These are phyloP conservation scores for Parasteatoda lunata DNA, from an alignment of 2,888 invertebrate species.

Conservation along the genomic window DNA sequence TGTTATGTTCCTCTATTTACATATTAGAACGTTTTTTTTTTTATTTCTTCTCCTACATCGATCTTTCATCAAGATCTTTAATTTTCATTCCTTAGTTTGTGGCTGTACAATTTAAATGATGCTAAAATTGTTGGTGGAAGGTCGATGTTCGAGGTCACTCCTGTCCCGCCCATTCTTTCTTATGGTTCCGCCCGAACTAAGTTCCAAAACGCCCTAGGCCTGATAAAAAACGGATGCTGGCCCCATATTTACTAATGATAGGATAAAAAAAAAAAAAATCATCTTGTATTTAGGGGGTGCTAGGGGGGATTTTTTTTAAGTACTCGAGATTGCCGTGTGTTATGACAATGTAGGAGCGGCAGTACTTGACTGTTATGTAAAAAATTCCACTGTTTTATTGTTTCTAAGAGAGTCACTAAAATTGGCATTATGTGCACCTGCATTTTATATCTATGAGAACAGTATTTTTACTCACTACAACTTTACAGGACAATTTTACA, in stretches of 20 bases:
- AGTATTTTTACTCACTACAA: too few species aligned
- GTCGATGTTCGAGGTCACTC: conserved; percentile 48
- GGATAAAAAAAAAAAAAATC: conserved; percentile 12
- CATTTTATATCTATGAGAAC: too few species aligned
- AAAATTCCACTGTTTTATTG: too few species aligned
- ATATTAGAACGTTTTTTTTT: conserved; percentile 12
- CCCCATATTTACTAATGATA: conserved; percentile 53
- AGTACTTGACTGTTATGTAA: too few species aligned
- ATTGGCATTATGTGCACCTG: too few species aligned
- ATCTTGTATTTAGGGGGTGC: neutral
- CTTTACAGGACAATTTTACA: too few species aligned
- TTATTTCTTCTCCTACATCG: conserved; percentile 29
- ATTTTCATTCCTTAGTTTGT: conserved; percentile 14
- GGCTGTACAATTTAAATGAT: conserved; percentile 33
- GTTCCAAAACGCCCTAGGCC: conserved; percentile 49
- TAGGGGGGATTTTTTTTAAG: neutral
- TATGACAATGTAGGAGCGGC: too few species aligned
- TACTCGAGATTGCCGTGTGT: too few species aligned
- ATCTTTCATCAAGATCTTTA: conserved; percentile 21
- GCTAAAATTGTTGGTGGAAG: conserved; percentile 35
- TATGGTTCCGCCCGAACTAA: conserved; percentile 61
- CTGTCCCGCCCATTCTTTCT: conserved; percentile 57
- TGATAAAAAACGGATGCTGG: conserved; percentile 38
- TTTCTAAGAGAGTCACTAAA: too few species aligned
- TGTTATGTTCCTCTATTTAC: conserved; percentile 40